phyloP scores from a whole-genome alignment of 1,140 invertebrate species.

The Doryteuthis pealeii region DNA sequence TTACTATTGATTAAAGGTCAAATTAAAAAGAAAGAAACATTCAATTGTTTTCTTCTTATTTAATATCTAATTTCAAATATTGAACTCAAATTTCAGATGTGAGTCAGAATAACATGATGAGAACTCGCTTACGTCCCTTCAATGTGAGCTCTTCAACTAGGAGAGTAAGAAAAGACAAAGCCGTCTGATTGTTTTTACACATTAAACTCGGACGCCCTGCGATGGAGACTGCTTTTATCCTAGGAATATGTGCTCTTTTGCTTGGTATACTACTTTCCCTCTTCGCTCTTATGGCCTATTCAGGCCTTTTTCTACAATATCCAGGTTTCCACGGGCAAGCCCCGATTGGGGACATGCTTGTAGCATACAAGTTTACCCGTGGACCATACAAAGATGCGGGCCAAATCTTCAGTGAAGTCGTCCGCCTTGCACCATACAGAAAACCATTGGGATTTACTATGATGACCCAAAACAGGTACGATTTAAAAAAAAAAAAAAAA shows the following conservation, averaged over 20 bases:
- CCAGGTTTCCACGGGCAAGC: slow-evolving; percentile 52
- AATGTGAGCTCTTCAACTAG: no score
- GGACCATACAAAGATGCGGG: slow-evolving; percentile 61
- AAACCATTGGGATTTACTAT: slow-evolving; percentile 60
- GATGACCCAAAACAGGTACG: slow-evolving; percentile 60
- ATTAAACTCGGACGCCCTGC: background rate
- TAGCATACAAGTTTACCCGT: slow-evolving; percentile 60
- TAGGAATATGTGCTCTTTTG: slow-evolving; percentile 37
- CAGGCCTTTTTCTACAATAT: slow-evolving; percentile 51
- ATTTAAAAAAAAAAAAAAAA: background rate
- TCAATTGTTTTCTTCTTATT: no score
- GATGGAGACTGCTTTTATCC: slow-evolving; percentile 27
- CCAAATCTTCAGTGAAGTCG: slow-evolving; percentile 56
- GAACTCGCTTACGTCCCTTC: no score
- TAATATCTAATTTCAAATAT: no score
- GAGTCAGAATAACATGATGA: no score
- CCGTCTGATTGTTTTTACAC: no score
- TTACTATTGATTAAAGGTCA: no score
- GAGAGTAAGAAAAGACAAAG: no score
- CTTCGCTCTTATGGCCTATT: slow-evolving; percentile 46
- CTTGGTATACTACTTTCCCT: slow-evolving; percentile 48
- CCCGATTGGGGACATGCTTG: slow-evolving; percentile 46
- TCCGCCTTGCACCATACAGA: slow-evolving; percentile 52
- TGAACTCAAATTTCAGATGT: no score
- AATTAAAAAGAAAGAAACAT: no score